Percentiles rank a stretch among this genome's conserved stretches.
phyloP scores from a whole-genome alignment of 2,113 vertebrate genomes.

The Scophthalmus maximus region DNA sequence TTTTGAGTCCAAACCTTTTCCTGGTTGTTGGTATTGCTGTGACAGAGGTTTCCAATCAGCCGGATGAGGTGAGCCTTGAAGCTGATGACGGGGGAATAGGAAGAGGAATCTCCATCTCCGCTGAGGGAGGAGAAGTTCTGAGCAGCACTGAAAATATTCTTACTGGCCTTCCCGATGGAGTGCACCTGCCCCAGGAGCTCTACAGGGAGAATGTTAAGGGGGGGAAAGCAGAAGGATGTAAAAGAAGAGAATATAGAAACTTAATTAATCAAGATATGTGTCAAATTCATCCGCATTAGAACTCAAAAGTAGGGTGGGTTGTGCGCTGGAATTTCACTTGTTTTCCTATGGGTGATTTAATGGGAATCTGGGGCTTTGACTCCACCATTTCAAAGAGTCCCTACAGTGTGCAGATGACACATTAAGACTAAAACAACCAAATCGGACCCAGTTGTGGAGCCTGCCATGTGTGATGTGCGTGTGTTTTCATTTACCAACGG shows the following conservation, averaged over 20 bases:
- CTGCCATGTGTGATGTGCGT: not conserved
- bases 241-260: not conserved
- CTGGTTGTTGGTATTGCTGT: conserved; percentile 89
- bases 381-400: not conserved
- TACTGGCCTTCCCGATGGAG: conserved; percentile 84
- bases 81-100: conserved; percentile 84
- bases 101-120: conserved; percentile 64
- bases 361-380: conserved; percentile 1
- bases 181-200: conserved; percentile 89
- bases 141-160: conserved; percentile 86
- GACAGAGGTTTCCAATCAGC: conserved; percentile 94
- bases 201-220: conserved; percentile 55
- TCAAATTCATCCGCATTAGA: conserved; percentile 3
- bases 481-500: conserved; percentile 85
- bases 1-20: conserved; percentile 85
- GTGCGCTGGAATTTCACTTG: not conserved
- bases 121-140: conserved; percentile 77
- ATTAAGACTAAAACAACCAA: conserved; percentile 2
- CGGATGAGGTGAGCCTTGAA: conserved; percentile 95
- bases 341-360: conserved; percentile 22
- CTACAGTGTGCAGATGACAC: not conserved
- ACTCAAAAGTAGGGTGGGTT: not conserved
- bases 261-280: not conserved
- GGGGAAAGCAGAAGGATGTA: not conserved
- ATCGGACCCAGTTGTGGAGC: not conserved